These are phyloP conservation scores for Aegithalos caudatus DNA, from an alignment of 2,113 vertebrate species.

Conservation along the genomic window DNA sequence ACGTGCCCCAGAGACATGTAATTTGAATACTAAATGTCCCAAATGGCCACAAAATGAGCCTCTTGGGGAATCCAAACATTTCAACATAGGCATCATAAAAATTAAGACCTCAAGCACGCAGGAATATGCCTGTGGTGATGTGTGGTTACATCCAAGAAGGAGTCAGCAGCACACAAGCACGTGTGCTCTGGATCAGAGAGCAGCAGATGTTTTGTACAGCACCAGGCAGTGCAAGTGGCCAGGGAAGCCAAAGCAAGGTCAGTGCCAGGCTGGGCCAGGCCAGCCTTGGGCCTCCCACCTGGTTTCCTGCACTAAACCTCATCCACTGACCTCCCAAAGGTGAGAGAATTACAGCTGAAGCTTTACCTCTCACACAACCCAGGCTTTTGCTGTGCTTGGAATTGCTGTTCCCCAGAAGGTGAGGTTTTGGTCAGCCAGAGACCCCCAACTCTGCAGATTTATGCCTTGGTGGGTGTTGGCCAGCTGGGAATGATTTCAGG, in stretches of 20 bases:
- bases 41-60: background rate
- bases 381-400: background rate
- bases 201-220: background rate
- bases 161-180: background rate
- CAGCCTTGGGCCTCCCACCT: background rate
- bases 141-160: background rate
- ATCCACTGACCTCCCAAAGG: background rate
- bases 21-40: background rate
- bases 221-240: fast-evolving
- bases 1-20: background rate
- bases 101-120: background rate
- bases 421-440: background rate
- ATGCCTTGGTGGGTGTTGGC: background rate
- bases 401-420: background rate
- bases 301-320: background rate
- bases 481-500: background rate
- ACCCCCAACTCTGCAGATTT: background rate
- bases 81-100: background rate
- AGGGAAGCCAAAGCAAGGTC: background rate
- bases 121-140: background rate
- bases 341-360: background rate
- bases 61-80: background rate
- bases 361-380: background rate
- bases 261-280: fast-evolving
- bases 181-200: fast-evolving